Conservation (phyloP, 2,888 invertebrate species). For the Lucinisca nassula region DNA sequence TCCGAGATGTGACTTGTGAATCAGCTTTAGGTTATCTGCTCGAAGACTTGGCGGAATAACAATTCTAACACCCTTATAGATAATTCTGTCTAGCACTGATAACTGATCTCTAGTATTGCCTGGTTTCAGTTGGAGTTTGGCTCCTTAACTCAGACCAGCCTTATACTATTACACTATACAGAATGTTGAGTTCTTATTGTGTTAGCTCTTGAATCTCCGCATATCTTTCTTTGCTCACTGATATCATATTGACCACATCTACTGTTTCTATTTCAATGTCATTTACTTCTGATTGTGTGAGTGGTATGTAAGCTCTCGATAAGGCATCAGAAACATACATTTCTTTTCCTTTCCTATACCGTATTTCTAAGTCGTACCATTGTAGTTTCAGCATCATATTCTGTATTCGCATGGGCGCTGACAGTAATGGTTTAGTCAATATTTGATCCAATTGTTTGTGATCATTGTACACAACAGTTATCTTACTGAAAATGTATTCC, state of each 20-base stretch:
- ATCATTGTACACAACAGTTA: no score
- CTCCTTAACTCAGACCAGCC: slow-evolving; percentile 36
- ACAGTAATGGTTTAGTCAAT: slow-evolving; percentile 34
- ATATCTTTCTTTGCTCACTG: not conserved
- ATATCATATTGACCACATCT: not conserved
- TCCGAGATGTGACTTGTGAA: slow-evolving; percentile 64
- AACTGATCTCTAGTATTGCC: slow-evolving; percentile 54
- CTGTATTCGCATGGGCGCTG: slow-evolving; percentile 40
- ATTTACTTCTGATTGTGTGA: not conserved
- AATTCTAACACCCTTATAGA: slow-evolving; percentile 59
- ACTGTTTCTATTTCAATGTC: not conserved
- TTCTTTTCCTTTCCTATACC: slow-evolving; percentile 49
- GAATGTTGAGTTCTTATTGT: no score
- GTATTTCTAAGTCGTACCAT: slow-evolving; percentile 56
- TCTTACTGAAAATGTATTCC: no score
- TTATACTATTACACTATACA: no score
- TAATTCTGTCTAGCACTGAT: slow-evolving; percentile 47
- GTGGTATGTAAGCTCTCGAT: slow-evolving; percentile 48
- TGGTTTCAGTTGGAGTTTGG: no score
- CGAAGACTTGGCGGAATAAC: slow-evolving; percentile 61
- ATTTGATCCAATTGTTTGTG: not conserved
- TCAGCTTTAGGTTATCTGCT: slow-evolving; percentile 39
- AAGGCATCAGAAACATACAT: slow-evolving; percentile 48
- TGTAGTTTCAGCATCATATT: slow-evolving; percentile 47
- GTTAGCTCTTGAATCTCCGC: no score